phyloP scores from a whole-genome alignment of 2,888 invertebrate genomes.

The Brenthis hecate region DNA sequence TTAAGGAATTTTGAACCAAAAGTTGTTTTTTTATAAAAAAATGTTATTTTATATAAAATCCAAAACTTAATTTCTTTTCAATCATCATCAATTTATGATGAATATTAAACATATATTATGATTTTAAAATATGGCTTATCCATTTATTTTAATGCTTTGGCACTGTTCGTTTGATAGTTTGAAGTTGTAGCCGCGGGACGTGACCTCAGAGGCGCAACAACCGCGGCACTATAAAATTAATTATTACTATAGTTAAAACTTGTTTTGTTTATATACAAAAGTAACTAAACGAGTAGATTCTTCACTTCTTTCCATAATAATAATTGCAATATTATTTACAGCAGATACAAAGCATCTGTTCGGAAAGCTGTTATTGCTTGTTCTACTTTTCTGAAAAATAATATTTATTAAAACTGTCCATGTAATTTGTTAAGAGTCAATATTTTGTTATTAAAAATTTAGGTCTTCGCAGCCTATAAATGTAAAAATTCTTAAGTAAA shows the following conservation, averaged over 20 bases:
- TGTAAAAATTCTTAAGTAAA: too few relatives aligned
- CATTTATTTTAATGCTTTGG: neutral
- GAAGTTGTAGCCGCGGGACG: conserved; percentile 16
- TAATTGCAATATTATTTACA: neutral
- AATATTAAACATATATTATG: neutral
- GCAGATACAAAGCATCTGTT: too few relatives aligned
- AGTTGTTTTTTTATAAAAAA: too few relatives aligned
- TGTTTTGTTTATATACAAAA: neutral
- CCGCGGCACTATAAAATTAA: conserved; percentile 18
- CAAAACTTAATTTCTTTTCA: too few relatives aligned
- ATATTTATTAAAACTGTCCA: too few relatives aligned
- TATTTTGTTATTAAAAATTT: too few relatives aligned
- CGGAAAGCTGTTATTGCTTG: too few relatives aligned
- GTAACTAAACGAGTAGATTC: neutral
- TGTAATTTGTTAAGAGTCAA: too few relatives aligned
- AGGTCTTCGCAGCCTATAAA: too few relatives aligned
- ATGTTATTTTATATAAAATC: too few relatives aligned
- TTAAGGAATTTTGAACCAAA: too few relatives aligned
- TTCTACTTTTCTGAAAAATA: too few relatives aligned
- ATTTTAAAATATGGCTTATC: neutral
- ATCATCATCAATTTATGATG: neutral
- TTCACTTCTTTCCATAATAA: neutral
- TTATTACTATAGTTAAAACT: conserved; percentile 22
- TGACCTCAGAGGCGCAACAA: conserved; percentile 21
- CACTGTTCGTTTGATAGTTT: conserved; percentile 18